Conservation (phyloP, 2,797 vertebrate species). For the Ibycter americanus region DNA sequence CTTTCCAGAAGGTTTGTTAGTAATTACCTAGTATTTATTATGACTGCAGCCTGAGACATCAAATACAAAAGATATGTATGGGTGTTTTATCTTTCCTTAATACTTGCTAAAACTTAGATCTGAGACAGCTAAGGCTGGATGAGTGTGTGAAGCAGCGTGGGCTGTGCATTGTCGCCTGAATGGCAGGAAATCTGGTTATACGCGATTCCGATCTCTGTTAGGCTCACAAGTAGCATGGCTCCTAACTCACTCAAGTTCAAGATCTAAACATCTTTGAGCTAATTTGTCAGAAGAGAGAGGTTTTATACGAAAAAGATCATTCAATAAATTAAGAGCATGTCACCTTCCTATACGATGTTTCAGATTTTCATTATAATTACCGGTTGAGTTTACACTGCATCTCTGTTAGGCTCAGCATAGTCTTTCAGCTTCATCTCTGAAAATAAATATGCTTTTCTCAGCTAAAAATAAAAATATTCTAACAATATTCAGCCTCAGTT, state of each 20-base stretch:
- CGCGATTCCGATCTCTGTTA: background rate
- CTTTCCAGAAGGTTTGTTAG: background rate
- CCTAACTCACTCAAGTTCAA: background rate
- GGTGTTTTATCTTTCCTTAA: background rate
- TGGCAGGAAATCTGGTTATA: background rate
- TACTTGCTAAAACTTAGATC: background rate
- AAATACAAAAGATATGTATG: background rate
- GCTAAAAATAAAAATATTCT: background rate
- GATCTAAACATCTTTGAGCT: background rate
- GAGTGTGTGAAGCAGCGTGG: background rate
- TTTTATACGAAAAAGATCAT: background rate
- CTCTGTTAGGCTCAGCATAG: background rate
- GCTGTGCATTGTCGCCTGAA: background rate
- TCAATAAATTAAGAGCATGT: background rate
- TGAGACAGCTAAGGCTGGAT: background rate
- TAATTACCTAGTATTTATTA: background rate
- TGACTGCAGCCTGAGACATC: background rate
- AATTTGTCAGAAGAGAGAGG: background rate
- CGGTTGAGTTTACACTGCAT: accelerated
- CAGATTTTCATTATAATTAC: background rate
- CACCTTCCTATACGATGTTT: background rate
- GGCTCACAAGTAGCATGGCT: background rate
- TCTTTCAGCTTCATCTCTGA: background rate
- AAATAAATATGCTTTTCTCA: conserved; percentile 8
- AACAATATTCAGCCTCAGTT: background rate